Evolutionary conservation across 2,113 vertebrate genomes (phyloP).

Genomic region (Amphiprion percula): DNA sequence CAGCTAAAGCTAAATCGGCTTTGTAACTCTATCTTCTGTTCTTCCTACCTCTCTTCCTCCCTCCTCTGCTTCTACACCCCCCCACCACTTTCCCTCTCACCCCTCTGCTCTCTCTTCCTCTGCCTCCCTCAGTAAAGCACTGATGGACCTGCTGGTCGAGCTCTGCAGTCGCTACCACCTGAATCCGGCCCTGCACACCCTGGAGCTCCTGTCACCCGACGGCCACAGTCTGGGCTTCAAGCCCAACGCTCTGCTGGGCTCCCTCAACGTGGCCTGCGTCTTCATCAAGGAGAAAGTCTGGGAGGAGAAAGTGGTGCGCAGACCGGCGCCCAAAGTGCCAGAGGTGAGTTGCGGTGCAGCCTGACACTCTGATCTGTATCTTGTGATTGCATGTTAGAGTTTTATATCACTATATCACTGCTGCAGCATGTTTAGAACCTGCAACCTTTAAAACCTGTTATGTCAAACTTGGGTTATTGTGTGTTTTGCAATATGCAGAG

Average conservation of each 20-base stretch:
- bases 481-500: neutral
- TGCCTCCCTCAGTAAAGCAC: slow-evolving; percentile 88
- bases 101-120: slow-evolving; percentile 48
- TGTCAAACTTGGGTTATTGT: neutral
- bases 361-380: neutral
- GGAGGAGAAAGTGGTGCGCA: slow-evolving; percentile 88
- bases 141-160: slow-evolving; percentile 98
- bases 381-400: neutral
- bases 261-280: slow-evolving; percentile 88
- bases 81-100: slow-evolving; percentile 35
- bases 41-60: slow-evolving; percentile 32
- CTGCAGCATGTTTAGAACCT: neutral
- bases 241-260: slow-evolving; percentile 92
- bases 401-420: neutral
- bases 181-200: slow-evolving; percentile 91
- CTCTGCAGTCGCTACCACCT: slow-evolving; percentile 92
- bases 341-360: slow-evolving; percentile 86
- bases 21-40: slow-evolving; percentile 59
- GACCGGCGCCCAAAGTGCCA: slow-evolving; percentile 88
- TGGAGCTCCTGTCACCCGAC: slow-evolving; percentile 88
- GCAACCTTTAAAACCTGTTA: neutral
- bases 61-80: slow-evolving; percentile 35
- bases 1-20: slow-evolving; percentile 27
- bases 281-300: slow-evolving; percentile 91
- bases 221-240: slow-evolving; percentile 90